These are phyloP conservation scores for Ophioderma brevispina DNA, from an alignment of 35 echinoderm and acorn worm genomes.

Conservation along the genomic window DNA sequence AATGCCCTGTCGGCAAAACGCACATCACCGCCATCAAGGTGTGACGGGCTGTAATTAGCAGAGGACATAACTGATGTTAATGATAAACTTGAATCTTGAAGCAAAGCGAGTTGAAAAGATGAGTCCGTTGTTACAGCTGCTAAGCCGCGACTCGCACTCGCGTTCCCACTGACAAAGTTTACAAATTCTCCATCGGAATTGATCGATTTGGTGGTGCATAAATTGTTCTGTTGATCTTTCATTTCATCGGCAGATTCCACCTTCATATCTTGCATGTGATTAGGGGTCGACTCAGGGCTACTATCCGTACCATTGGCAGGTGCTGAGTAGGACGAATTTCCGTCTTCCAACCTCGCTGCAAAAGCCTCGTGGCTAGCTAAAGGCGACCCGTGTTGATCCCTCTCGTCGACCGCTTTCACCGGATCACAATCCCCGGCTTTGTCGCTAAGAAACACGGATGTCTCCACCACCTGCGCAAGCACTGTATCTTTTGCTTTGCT, in stretches of 20 bases:
- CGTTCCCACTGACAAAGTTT: background rate
- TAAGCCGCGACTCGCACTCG: background rate
- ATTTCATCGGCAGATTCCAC: background rate
- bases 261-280: background rate
- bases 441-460: conserved; percentile 2
- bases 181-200: background rate
- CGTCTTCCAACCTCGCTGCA: background rate
- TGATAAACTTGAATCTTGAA: background rate
- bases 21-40: background rate
- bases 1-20: background rate
- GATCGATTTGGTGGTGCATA: background rate
- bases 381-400: conserved; percentile 6
- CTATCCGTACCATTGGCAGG: background rate
- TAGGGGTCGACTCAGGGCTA: background rate
- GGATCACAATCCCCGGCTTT: background rate
- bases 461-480: background rate
- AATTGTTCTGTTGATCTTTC: background rate
- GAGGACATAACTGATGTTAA: background rate
- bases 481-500: conserved; percentile 14
- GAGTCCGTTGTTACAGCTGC: background rate
- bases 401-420: background rate
- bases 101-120: background rate
- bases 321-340: background rate
- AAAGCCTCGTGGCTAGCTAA: background rate
- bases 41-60: conserved; percentile 3